Conservation (phyloP, 2,797 vertebrate species). For the Pseudomugil tenellus region DNA sequence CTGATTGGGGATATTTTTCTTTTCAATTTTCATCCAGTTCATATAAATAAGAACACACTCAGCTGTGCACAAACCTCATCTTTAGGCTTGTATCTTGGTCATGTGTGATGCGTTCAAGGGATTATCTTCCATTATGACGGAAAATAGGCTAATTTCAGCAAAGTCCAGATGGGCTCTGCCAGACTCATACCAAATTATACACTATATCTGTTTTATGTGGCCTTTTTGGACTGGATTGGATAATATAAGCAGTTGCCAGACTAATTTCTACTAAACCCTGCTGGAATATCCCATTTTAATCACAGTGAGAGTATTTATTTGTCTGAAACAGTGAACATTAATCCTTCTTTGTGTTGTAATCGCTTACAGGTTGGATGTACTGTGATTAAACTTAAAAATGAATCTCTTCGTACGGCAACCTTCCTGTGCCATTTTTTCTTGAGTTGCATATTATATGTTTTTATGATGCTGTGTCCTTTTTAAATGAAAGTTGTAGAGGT, state of each 20-base stretch:
- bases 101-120: slow-evolving; percentile 25
- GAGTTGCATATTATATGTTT: slow-evolving; percentile 1
- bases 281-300: slow-evolving; percentile 30
- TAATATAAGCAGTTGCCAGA: slow-evolving; percentile 35
- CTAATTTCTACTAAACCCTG: slow-evolving; percentile 42
- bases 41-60: slow-evolving; percentile 16
- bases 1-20: slow-evolving; percentile 11
- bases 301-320: slow-evolving; percentile 15
- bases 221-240: slow-evolving; percentile 19
- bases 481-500: slow-evolving; percentile 48
- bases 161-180: slow-evolving; percentile 53
- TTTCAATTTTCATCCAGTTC: background rate
- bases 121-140: slow-evolving; percentile 52
- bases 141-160: slow-evolving; percentile 47
- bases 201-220: slow-evolving; percentile 42
- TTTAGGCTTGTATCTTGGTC: slow-evolving; percentile 40
- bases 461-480: slow-evolving; percentile 14
- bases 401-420: background rate
- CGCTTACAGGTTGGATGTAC: background rate
- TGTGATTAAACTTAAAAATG: background rate
- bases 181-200: slow-evolving; percentile 31
- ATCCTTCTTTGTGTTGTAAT: background rate
- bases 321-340: background rate
- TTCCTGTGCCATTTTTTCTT: slow-evolving; percentile 9
- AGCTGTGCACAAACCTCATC: slow-evolving; percentile 20